These are phyloP conservation scores for Cygnus buccinator DNA, from an alignment of 2,113 vertebrate genomes.

Conservation along the genomic window DNA sequence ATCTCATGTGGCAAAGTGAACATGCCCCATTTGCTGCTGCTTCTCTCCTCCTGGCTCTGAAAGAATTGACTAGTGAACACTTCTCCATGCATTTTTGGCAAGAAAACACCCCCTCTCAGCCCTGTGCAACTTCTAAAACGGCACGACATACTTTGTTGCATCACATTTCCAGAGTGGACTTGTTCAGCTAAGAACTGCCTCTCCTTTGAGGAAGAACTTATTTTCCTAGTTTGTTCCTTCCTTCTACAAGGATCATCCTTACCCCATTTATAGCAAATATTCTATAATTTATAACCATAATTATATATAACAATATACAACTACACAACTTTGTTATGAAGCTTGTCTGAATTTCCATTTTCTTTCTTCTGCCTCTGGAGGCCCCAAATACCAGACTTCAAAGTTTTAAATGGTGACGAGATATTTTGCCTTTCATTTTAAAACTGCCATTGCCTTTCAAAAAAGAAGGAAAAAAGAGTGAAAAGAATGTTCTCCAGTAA, in stretches of 20 bases:
- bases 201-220: no score
- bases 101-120: not conserved
- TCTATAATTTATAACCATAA: not conserved
- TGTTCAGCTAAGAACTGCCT: not conserved
- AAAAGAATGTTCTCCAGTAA: not conserved
- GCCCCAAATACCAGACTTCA: not conserved
- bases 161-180: not conserved
- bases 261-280: no score
- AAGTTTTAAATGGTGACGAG: not conserved
- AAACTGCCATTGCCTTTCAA: not conserved
- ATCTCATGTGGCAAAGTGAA: not conserved
- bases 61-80: not conserved
- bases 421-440: not conserved
- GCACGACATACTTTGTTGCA: not conserved
- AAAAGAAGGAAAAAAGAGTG: accelerated
- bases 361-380: not conserved
- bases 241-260: not conserved
- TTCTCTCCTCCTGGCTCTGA: not conserved
- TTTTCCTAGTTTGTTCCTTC: not conserved
- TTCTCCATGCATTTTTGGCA: not conserved
- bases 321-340: not conserved
- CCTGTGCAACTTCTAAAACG: not conserved
- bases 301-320: not conserved
- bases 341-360: not conserved
- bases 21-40: not conserved